These are phyloP conservation scores for Albula goreensis DNA, from an alignment of 2,113 vertebrate species.

Conservation along the genomic window DNA sequence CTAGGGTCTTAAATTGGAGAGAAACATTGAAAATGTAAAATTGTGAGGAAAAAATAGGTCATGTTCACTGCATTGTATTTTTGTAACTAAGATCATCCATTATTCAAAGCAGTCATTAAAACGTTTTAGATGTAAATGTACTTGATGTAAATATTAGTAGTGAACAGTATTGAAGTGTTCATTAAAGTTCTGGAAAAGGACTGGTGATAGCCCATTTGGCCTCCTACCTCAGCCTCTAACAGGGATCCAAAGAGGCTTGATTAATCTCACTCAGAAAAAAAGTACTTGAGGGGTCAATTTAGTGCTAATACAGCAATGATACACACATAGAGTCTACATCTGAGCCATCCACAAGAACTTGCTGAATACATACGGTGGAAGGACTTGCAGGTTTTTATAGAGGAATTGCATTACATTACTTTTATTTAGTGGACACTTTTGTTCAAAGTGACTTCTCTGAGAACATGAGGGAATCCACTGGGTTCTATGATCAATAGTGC, in stretches of 20 bases:
- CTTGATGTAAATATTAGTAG: not conserved
- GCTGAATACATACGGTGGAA: not conserved
- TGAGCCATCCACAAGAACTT: not conserved
- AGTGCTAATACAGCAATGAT: not conserved
- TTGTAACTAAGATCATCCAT: not conserved
- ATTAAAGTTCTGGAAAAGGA: not conserved
- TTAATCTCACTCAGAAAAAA: not conserved
- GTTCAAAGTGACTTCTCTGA: no score
- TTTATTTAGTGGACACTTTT: no score
- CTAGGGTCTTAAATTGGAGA: not conserved
- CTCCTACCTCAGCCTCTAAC: not conserved
- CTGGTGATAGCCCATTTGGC: not conserved
- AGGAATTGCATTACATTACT: no score
- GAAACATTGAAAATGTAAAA: not conserved
- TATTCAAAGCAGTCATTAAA: not conserved
- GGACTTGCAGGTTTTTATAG: not conserved
- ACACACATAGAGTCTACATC: not conserved
- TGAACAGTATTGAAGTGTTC: not conserved
- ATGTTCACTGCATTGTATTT: no score
- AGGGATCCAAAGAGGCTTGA: not conserved
- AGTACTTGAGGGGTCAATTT: not conserved
- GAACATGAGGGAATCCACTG: no score
- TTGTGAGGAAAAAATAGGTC: not conserved
- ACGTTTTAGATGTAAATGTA: not conserved
- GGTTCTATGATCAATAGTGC: no score